Evolutionary conservation across 2,797 vertebrate species (phyloP), one percentile per base, ranked within the genome.

Genomic region (Aphelocoma californica): DNA sequence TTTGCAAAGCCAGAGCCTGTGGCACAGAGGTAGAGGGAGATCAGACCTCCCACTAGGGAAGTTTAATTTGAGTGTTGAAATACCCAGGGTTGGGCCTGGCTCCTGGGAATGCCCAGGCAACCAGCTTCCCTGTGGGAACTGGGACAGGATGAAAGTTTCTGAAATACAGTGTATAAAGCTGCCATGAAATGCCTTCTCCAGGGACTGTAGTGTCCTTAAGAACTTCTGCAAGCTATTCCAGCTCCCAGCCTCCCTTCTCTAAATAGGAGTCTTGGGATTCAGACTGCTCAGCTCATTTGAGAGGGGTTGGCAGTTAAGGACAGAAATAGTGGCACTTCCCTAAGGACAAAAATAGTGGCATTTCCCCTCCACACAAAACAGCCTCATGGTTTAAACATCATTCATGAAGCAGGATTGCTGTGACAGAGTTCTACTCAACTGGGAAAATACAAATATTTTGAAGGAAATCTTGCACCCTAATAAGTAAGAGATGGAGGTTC

Each of bases 391-490:
- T 88, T 78, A 88, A 88, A 78, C 31, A 25, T 45, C 61, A 57
- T 65, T 75, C 32, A 81, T 56, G 70, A 78, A 88, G 70, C 28
- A 56, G 51, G 20, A 60, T 9, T 81, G 19, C 21, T 74, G 50
- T 67, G 61, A 61, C 18, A 12, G 40, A 78, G 40, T 64, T 74
- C 61, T 74, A 36, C 50, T 67, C 61, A 75, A 10, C 32, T 3
- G 8, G 81, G 70, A 81, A 94, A 90, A 77, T 18, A 6, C 44
- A 78, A 88, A 48, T 36, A 64, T 67, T 94, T 86, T 73, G n/a
- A 75, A 86, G 36, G 45, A 81, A 31, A 65, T 14, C 2, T 28
- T 56, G 74, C 2, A 2, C 47, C 26, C 6, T 51, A n/a, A 6
- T 36, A 58, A 85, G 32, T 24, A 50, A 92, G 61, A 34, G 31